These are phyloP conservation scores for Sparidentex hasta DNA, from an alignment of 2,797 vertebrate species.

Conservation along the genomic window DNA sequence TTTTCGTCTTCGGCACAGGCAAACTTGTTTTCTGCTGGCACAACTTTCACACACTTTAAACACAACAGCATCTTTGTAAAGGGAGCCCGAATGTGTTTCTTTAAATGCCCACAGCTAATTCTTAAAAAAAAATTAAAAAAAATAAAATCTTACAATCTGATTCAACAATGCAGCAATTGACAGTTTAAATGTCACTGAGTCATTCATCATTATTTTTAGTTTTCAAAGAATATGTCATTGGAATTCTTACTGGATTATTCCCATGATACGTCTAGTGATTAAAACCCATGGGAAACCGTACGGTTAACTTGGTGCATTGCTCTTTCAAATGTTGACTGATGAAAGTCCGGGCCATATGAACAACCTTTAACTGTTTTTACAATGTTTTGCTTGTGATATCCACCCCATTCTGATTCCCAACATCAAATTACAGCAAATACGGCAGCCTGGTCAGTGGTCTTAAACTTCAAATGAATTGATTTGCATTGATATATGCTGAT, in stretches of 20 bases:
- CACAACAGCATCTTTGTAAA: constrained; percentile 50
- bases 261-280: no score
- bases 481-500: neutral
- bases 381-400: neutral
- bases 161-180: constrained; percentile 23
- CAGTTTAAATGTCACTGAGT: constrained; percentile 12
- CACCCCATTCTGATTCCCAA: no score
- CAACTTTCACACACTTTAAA: constrained; percentile 11
- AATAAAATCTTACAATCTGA: constrained; percentile 6
- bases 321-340: neutral
- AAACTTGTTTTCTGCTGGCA: constrained; percentile 15
- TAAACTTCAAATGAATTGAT: no score
- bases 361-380: neutral
- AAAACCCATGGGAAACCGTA: no score
- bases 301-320: neutral
- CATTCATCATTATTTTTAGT: constrained; percentile 4
- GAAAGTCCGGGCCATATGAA: neutral
- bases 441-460: no score
- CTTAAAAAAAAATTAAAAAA: neutral
- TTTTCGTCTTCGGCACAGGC: constrained; percentile 39
- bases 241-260: neutral
- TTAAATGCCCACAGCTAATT: constrained; percentile 39
- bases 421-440: no score
- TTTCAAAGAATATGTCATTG: neutral
- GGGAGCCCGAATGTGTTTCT: neutral